A percentile compares a stretch with the other conserved stretches of the same genome.
Evolutionary conservation across 2,888 invertebrate species (phyloP).

Genomic region (Blastobasis lacticolella): DNA sequence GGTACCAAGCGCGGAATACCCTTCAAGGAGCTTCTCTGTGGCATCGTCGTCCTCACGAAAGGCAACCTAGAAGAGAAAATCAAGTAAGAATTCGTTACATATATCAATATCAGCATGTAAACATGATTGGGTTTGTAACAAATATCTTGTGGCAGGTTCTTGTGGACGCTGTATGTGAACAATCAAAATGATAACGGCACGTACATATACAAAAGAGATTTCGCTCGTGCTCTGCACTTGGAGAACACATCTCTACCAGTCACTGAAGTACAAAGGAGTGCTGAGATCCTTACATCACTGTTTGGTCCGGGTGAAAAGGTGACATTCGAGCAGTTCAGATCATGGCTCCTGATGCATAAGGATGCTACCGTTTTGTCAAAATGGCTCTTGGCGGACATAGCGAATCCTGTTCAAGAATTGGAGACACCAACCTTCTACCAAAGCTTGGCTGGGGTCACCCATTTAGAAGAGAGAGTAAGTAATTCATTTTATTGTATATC

Average conservation of each 20-base stretch:
- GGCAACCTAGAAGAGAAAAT: slow-evolving; percentile 91
- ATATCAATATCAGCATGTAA: slow-evolving; percentile 18
- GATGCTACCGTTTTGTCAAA: slow-evolving; percentile 86
- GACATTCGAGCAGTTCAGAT: slow-evolving; percentile 83
- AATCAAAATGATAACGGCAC: slow-evolving; percentile 79
- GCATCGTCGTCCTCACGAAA: slow-evolving; percentile 88
- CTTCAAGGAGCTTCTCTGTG: slow-evolving; percentile 88
- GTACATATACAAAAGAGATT: slow-evolving; percentile 83
- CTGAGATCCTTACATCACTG: slow-evolving; percentile 52
- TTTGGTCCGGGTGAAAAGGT: slow-evolving; percentile 67
- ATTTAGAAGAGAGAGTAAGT: slow-evolving; percentile 84
- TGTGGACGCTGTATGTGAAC: slow-evolving; percentile 90
- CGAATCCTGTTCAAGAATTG: slow-evolving; percentile 84
- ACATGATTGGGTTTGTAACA: slow-evolving; percentile 21
- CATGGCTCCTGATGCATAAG: slow-evolving; percentile 84
- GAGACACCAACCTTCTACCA: slow-evolving; percentile 95
- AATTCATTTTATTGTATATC: too few species aligned
- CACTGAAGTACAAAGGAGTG: slow-evolving; percentile 40
- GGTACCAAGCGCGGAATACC: slow-evolving; percentile 87
- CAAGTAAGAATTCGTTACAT: slow-evolving; percentile 60
- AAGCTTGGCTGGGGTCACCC: slow-evolving; percentile 94
- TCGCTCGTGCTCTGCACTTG: slow-evolving; percentile 76
- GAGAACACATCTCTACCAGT: slow-evolving; percentile 65
- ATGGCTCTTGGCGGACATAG: slow-evolving; percentile 86
- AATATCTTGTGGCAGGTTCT: slow-evolving; percentile 71